Percentiles rank a stretch among this genome's conserved stretches.
phyloP scores from a whole-genome alignment of 2,797 vertebrate genomes.

The Crypturellus tataupa region DNA sequence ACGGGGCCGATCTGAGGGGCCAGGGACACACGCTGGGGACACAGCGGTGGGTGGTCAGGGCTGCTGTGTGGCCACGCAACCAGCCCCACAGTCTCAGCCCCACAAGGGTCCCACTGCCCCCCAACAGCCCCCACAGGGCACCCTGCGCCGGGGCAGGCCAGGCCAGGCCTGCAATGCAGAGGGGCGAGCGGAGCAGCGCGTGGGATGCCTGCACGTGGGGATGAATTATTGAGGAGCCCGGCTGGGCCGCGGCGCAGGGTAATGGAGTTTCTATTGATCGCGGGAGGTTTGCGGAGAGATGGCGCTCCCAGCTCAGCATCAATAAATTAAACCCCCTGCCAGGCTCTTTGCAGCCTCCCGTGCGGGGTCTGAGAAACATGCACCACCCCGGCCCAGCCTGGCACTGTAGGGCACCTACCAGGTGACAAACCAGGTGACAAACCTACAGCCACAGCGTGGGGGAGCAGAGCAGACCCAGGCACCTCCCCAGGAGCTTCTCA shows the following conservation, averaged over 20 bases:
- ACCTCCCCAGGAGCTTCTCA: neutral
- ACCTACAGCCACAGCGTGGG: neutral
- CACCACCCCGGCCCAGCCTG: neutral
- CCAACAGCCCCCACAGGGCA: neutral
- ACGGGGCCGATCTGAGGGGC: slow-evolving; percentile 65
- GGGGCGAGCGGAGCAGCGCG: neutral
- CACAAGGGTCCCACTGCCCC: neutral
- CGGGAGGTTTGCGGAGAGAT: slow-evolving; percentile 53
- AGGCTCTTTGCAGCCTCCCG: neutral
- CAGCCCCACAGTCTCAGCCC: neutral
- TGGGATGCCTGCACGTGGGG: neutral
- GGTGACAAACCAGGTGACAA: neutral
- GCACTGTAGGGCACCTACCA: neutral
- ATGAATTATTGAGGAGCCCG: slow-evolving; percentile 71
- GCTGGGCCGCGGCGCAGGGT: slow-evolving; percentile 32
- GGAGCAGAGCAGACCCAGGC: neutral
- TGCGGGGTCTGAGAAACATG: neutral
- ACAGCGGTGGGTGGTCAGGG: neutral
- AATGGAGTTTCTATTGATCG: slow-evolving; percentile 78
- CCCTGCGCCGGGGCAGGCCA: neutral
- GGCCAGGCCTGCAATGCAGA: slow-evolving; percentile 66
- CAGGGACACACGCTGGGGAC: slow-evolving; percentile 82
- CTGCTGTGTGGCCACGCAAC: neutral
- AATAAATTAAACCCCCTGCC: slow-evolving; percentile 50
- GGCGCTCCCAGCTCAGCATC: slow-evolving; percentile 11